Evolutionary conservation across 2,888 invertebrate species (phyloP).

Genomic region (Teleiodes luculella): DNA sequence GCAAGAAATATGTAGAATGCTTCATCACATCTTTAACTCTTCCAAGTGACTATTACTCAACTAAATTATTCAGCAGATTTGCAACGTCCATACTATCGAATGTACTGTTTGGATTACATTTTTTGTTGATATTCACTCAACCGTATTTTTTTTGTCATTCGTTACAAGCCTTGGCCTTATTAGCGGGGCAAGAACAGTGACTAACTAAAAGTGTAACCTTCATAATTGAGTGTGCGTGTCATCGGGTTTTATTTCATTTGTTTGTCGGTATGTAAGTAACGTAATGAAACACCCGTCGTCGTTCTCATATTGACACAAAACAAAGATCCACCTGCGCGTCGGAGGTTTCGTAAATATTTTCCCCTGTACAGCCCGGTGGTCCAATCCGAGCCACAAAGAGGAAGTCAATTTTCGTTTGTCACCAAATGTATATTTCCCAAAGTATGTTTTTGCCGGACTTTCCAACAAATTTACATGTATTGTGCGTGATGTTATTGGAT

Average conservation of each 20-base stretch:
- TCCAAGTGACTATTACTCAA: background rate
- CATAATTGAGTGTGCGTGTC: constrained; percentile 15
- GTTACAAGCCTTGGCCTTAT: constrained; percentile 25
- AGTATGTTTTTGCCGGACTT: background rate
- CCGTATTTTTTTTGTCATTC: constrained; percentile 3
- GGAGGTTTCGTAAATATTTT: constrained; percentile 25
- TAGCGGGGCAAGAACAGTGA: constrained; percentile 2
- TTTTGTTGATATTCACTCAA: constrained; percentile 2
- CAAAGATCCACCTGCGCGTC: constrained; percentile 11
- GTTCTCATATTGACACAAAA: constrained; percentile 4
- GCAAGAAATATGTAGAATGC: too few relatives aligned
- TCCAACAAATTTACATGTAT: too few relatives aligned
- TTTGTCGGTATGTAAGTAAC: constrained; percentile 17
- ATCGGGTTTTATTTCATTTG: constrained; percentile 13
- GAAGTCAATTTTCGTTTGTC: constrained; percentile 19
- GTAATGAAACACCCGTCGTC: constrained; percentile 24
- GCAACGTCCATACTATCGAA: too few relatives aligned
- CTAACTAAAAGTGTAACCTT: constrained; percentile 7
- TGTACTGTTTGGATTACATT: background rate
- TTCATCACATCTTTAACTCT: background rate
- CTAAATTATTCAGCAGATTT: background rate
- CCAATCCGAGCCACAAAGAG: constrained; percentile 25
- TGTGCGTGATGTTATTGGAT: too few relatives aligned
- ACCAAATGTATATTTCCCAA: constrained; percentile 13
- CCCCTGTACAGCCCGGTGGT: constrained; percentile 26